Evolutionary conservation across 2,113 vertebrate species (phyloP), one percentile per base, ranked within the genome.

Genomic region (Limnothrissa miodon): DNA sequence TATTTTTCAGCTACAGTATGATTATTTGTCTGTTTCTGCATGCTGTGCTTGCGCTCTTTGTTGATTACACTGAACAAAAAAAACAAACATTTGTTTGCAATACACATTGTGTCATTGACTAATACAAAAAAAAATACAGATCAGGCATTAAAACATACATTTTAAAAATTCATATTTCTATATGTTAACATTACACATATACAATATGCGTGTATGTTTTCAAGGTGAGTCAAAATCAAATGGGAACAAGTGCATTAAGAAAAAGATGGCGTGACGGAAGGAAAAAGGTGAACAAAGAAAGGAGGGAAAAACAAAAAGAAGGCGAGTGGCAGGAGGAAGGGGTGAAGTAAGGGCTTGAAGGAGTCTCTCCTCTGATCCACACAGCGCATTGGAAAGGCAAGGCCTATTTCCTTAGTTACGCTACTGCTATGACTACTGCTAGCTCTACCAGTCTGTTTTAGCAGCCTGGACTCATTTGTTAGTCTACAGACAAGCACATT

Each of bases 131-230:
- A 86, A 46, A 78, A 86, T 80, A n/a, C 81, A 83, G 44, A 84
- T 51, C 87, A 90, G 89, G 88, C 86, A n/a, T 90, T 74, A 84
- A 84, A 78, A 86, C 87, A 87, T 62, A 88, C 84, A 81, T 89
- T 85, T 85, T 66, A 79, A 80, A 86, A 44, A 86, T 91, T 84
- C 89, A 87, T 85, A 88, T 82, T 85, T 85, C 92, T 90, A 89
- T 91, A 90, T 90, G 86, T 82, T 82, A 45, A 81, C 78, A 90
- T 78, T 78, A 89, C 84, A 93, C 90, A 93, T 92, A 93, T 90
- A 92, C 87, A 83, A 83, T 92, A 92, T 94, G 91, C 89, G 92
- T 91, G 90, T 92, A 93, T 92, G 88, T 82, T 88, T 93, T 87
- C 89, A 56, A 83, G 88, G 91, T 91, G 90, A 88, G 83, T 83